These are phyloP conservation scores for Lagopus leucura DNA, from an alignment of 2,113 vertebrate species.

Conservation along the genomic window DNA sequence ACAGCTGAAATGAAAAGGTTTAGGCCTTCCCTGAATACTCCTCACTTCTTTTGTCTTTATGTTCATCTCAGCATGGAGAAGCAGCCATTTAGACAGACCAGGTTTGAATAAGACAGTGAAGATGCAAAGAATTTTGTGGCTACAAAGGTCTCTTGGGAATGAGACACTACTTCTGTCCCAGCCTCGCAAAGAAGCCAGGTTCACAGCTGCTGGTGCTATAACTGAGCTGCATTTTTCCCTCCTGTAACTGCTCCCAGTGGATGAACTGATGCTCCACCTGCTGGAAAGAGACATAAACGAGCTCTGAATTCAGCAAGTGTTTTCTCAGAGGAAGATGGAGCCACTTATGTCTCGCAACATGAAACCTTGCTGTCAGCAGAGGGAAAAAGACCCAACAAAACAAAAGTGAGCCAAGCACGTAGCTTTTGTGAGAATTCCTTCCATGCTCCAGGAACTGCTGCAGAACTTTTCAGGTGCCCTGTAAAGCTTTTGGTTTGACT, in stretches of 20 bases:
- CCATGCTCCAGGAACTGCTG: neutral
- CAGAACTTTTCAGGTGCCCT: neutral
- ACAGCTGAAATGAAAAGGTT: neutral
- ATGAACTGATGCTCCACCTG: conserved; percentile 56
- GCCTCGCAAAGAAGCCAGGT: neutral
- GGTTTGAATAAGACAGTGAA: neutral
- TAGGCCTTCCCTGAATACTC: neutral
- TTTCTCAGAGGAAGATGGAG: neutral
- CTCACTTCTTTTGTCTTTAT: neutral
- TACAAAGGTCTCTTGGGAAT: neutral
- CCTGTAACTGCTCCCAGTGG: neutral
- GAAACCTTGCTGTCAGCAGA: neutral
- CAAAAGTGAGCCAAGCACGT: neutral
- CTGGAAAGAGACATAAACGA: conserved; percentile 9
- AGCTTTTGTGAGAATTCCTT: neutral
- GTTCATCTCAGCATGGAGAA: neutral
- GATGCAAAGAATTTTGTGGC: neutral
- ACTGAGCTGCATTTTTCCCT: neutral
- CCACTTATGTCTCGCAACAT: neutral
- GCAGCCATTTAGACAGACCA: neutral
- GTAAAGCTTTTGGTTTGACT: neutral
- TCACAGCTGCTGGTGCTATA: neutral
- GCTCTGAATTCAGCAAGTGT: neutral
- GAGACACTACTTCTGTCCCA: neutral
- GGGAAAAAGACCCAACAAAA: neutral